phyloP scores from a whole-genome alignment of 2,888 invertebrate genomes.

The Napeogenes sylphis region DNA sequence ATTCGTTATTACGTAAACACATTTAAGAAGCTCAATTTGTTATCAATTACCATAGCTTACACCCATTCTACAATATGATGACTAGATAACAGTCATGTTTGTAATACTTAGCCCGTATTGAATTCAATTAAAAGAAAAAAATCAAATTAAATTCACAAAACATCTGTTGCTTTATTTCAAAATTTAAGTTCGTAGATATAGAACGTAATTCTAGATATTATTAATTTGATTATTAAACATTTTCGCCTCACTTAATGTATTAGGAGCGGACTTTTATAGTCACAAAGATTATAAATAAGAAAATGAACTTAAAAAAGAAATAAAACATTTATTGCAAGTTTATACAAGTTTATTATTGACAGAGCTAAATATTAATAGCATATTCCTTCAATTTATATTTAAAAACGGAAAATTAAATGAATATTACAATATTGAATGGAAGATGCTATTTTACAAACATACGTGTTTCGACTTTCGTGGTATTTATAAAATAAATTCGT shows the following conservation, averaged over 20 bases:
- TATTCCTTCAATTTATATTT: not conserved
- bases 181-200: not conserved
- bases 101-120: conserved; percentile 18
- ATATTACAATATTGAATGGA: not conserved
- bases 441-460: not conserved
- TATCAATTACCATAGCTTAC: conserved; percentile 22
- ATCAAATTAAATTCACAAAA: not conserved
- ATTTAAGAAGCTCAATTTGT: not conserved
- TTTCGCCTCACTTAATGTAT: no score
- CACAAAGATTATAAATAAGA: not conserved
- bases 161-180: not conserved
- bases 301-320: not conserved
- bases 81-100: conserved; percentile 26
- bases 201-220: not conserved
- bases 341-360: not conserved
- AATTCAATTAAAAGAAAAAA: conserved; percentile 17
- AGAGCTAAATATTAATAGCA: conserved; percentile 5
- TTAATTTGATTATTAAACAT: not conserved
- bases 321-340: conserved; percentile 1
- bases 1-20: not conserved
- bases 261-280: not conserved
- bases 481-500: not conserved
- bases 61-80: conserved; percentile 26
- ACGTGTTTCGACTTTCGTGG: not conserved
- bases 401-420: not conserved